Base-by-base conservation (phyloP, 2,113 vertebrate species). In the Chlorocebus sabaeus region DNA sequence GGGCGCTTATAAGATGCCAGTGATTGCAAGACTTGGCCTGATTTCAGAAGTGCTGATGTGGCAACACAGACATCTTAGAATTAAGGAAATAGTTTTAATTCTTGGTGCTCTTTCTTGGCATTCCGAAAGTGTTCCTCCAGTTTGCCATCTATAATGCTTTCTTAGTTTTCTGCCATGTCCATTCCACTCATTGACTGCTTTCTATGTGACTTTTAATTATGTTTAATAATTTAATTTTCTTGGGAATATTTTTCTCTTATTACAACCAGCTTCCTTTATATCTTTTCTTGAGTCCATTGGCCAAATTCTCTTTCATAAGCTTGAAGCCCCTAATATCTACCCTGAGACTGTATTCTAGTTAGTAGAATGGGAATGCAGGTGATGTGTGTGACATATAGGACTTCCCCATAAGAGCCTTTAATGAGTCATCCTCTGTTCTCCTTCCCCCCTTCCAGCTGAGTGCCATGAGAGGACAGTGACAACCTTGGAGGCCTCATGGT, bases 201-300 rank as follows among this genome's bases (percentile, higher is more conserved):
- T 25, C 12, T 22, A 35, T 27, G 18, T 80, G 48, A 13, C 14
- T 85, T 95, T 87, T 61, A 90, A 59, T 88, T 61, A 76, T 95
- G 52, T 78, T 96, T 61, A 82, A 89, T 93, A 79, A n/a, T 78
- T 95, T 68, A 38, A 14, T 86, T 89, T 89, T 64, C 72, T 95
- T 80, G 50, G 52, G 79, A 93, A 87, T 68, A 43, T 64, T 23
- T 84, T 84, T 84, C 72, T 87, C 20, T 86, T 59, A 38, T 81
- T 80, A 64, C 38, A 93, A 22, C 4, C 20, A 75, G 8, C 25
- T 90, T 84, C 23, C 43, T 85, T 89, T 90, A 32, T 40, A 61
- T 88, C 55, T 85, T 17, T 95, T 85, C 86, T 93, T 89, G 72
- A 87, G 55, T 52, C 81, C 12, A 25, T 25, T 79, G 38, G 61